Evolutionary conservation across 1,140 invertebrate species (phyloP).

Genomic region (Popillia japonica): DNA sequence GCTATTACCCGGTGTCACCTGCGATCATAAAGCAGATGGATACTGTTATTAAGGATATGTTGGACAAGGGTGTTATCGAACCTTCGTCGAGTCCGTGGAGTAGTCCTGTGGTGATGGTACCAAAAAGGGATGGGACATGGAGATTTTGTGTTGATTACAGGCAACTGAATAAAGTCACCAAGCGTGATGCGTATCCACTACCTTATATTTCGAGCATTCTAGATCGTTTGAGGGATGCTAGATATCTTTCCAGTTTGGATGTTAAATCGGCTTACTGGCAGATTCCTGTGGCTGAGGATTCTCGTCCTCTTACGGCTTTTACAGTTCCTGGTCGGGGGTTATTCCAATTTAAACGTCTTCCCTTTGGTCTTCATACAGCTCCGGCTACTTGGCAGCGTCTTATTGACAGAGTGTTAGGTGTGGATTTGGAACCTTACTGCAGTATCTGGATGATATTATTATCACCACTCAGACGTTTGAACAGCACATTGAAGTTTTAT

Average conservation of each 20-base stretch:
- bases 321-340: slow-evolving; percentile 5
- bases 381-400: slow-evolving; percentile 53
- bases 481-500: slow-evolving; percentile 41
- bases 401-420: slow-evolving; percentile 49
- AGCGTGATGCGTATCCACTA: too few species aligned
- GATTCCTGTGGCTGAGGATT: slow-evolving; percentile 3
- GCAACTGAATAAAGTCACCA: too few species aligned
- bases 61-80: slow-evolving; percentile 10
- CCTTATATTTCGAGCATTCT: slow-evolving; percentile 1
- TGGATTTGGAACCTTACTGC: slow-evolving; percentile 42
- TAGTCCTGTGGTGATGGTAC: neutral
- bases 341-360: slow-evolving; percentile 14
- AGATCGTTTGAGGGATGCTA: slow-evolving; percentile 6
- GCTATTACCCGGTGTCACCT: neutral
- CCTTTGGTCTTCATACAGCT: slow-evolving; percentile 48
- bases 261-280: slow-evolving; percentile 2
- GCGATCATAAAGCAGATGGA: neutral
- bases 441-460: slow-evolving; percentile 55
- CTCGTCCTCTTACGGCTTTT: slow-evolving; percentile 4
- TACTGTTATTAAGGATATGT: slow-evolving; percentile 2
- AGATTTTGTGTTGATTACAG: neutral
- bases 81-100: neutral
- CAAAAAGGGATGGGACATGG: neutral
- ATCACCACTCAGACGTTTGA: slow-evolving; percentile 41
- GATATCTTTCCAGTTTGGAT: slow-evolving; percentile 13